These are phyloP conservation scores for Chaetophractus vellerosus DNA, from an alignment of 2,797 vertebrate genomes.

Conservation along the genomic window DNA sequence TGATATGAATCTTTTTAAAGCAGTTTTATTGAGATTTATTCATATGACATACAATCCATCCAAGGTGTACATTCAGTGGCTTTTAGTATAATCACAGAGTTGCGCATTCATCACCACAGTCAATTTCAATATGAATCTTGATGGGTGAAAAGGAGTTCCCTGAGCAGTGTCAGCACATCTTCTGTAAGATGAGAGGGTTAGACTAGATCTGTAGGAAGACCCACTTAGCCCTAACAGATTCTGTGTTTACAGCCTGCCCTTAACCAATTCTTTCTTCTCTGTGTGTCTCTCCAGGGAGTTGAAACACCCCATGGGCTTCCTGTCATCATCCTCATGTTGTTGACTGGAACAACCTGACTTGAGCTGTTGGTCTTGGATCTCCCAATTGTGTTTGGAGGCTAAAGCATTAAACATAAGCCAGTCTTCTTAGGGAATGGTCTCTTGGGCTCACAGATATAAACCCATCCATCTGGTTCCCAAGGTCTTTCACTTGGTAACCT, in stretches of 20 bases:
- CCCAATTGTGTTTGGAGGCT: neutral
- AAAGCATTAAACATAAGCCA: neutral
- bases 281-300: neutral
- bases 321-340: neutral
- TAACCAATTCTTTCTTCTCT: neutral
- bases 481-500: neutral
- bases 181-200: constrained; percentile 31
- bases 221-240: neutral
- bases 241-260: neutral
- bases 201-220: neutral
- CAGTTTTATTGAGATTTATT: too few species aligned
- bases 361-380: neutral
- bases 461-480: neutral
- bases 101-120: too few species aligned
- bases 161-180: neutral
- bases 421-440: neutral
- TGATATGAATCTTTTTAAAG: neutral
- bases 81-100: too few species aligned
- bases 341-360: neutral
- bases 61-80: too few species aligned
- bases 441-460: neutral
- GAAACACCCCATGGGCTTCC: neutral
- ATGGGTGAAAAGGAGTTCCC: neutral
- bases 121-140: too few species aligned
- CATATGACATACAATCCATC: too few species aligned